Conservation (phyloP, 2,113 vertebrate species). For the Riparia riparia region DNA sequence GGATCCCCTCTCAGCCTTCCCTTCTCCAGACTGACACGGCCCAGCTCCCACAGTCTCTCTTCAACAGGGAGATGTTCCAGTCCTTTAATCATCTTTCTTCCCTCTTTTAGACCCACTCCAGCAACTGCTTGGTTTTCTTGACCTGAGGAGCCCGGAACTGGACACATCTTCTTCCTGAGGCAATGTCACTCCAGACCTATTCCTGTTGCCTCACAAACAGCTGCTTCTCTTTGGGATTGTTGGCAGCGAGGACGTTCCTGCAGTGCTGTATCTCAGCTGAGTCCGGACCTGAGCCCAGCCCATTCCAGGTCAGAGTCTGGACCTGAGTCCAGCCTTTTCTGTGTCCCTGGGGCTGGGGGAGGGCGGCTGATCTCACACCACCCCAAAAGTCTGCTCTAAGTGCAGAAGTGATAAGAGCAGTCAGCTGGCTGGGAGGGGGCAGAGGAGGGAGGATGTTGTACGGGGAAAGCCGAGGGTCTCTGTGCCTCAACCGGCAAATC, state of each 20-base stretch:
- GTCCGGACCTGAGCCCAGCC: too few species aligned
- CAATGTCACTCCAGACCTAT: rapidly evolving
- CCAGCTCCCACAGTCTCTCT: not conserved
- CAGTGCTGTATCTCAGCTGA: not conserved
- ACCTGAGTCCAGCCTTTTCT: not conserved
- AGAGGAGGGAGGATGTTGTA: not conserved
- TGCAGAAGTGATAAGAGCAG: not conserved
- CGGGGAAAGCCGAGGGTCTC: not conserved
- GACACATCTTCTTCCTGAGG: not conserved
- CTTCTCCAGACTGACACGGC: not conserved
- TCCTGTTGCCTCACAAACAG: not conserved
- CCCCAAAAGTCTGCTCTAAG: not conserved
- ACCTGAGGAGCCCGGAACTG: not conserved
- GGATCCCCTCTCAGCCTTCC: not conserved
- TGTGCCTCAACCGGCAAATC: not conserved
- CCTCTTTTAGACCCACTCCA: not conserved
- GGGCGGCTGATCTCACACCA: not conserved
- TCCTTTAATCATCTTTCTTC: not conserved
- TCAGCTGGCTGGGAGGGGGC: not conserved
- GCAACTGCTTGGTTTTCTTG: not conserved
- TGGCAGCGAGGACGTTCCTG: not conserved
- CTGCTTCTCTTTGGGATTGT: not conserved
- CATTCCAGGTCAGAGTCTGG: not conserved
- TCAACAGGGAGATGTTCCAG: not conserved
- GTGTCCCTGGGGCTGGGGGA: not conserved